These are phyloP conservation scores for Monarcha castaneiventris DNA, from an alignment of 2,113 vertebrate species.

Conservation along the genomic window DNA sequence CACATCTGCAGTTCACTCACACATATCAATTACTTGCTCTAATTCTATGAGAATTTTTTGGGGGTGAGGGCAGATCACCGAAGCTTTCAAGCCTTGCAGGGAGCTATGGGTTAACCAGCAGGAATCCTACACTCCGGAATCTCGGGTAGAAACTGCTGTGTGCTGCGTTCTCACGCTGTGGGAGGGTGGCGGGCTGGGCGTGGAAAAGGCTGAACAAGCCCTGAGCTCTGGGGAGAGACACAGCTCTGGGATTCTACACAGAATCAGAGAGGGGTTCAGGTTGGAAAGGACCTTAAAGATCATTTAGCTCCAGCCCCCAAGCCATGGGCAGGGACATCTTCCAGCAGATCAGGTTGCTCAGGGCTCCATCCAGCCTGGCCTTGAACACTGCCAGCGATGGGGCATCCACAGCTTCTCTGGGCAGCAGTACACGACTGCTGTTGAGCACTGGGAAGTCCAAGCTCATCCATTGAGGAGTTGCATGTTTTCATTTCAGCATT, in stretches of 20 bases:
- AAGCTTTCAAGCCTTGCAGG: slow-evolving; percentile 49
- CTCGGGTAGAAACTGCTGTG: background rate
- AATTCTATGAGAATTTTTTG: slow-evolving; percentile 46
- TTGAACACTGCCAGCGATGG: background rate
- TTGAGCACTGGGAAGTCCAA: background rate
- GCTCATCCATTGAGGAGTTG: background rate
- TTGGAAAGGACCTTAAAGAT: background rate
- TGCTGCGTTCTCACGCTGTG: background rate
- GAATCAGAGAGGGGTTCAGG: background rate
- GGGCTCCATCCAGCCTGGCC: background rate
- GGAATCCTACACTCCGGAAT: background rate
- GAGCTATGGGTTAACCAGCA: slow-evolving; percentile 1
- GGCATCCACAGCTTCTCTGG: background rate
- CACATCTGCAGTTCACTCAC: slow-evolving; percentile 48
- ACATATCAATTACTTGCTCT: slow-evolving; percentile 46
- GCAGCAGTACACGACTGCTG: background rate
- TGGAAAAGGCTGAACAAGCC: background rate
- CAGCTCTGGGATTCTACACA: background rate
- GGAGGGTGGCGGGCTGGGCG: background rate
- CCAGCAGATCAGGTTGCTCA: background rate
- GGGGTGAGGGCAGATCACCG: background rate
- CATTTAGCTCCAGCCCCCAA: background rate
- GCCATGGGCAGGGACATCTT: background rate
- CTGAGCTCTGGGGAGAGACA: background rate
- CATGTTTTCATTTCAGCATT: background rate